Conservation (phyloP, 2,113 vertebrate species). For the Megaceryle maxima region DNA sequence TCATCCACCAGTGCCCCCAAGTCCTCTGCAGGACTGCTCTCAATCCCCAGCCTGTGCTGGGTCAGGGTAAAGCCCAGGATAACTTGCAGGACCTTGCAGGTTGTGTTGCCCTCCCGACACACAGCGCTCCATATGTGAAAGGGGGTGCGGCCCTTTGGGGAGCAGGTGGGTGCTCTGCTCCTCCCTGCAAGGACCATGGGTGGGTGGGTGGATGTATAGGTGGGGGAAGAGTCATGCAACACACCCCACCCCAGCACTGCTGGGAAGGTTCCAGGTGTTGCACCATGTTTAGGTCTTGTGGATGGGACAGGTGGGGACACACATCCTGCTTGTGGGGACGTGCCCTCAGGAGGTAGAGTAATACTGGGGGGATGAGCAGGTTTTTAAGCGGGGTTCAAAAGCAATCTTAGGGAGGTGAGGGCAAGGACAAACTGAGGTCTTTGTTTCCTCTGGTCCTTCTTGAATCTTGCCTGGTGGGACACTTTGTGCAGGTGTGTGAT, state of each 20-base stretch:
- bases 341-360: no score
- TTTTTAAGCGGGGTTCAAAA: neutral
- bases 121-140: no score
- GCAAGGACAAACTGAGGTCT: no score
- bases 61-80: no score
- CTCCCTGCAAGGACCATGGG: neutral
- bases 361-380: neutral
- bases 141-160: no score
- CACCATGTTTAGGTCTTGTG: no score
- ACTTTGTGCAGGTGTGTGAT: neutral
- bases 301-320: neutral
- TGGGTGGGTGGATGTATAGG: no score
- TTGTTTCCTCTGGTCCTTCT: neutral
- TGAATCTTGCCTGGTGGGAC: neutral
- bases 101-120: no score
- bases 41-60: neutral
- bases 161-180: neutral
- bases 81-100: no score
- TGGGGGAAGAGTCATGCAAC: no score
- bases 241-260: neutral
- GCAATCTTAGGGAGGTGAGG: neutral
- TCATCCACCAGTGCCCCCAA: neutral
- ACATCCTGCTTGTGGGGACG: neutral
- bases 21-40: neutral
- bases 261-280: no score